Conservation (phyloP, 2,113 vertebrate genomes). For the Chroicocephalus ridibundus region DNA sequence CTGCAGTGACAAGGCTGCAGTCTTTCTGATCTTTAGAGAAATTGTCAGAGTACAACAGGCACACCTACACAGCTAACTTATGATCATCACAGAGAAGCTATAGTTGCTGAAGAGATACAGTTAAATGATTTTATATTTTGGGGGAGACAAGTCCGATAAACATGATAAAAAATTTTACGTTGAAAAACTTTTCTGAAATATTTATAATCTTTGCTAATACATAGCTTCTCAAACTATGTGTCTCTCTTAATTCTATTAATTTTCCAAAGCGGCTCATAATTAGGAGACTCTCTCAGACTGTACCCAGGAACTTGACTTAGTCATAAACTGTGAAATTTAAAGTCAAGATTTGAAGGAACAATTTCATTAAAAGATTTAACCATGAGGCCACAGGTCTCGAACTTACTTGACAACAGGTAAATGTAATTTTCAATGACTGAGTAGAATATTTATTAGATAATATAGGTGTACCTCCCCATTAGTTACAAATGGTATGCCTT, state of each 20-base stretch:
- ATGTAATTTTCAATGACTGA: not conserved
- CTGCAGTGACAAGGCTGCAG: not conserved
- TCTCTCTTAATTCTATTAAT: not conserved
- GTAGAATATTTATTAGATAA: not conserved
- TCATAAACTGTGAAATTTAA: not conserved
- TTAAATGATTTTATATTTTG: not conserved
- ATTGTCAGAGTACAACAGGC: not conserved
- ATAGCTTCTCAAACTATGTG: not conserved
- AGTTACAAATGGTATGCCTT: accelerated
- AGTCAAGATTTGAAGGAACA: not conserved
- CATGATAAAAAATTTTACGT: not conserved
- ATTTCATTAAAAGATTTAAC: not conserved
- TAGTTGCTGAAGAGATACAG: not conserved
- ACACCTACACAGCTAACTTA: not conserved
- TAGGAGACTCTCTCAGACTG: not conserved
- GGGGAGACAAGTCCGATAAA: not conserved
- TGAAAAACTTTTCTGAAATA: not conserved
- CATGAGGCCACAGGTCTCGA: not conserved
- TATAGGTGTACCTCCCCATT: not conserved
- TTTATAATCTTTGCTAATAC: not conserved
- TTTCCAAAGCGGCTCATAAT: not conserved
- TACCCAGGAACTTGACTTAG: not conserved
- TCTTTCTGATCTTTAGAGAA: not conserved
- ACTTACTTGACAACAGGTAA: not conserved
- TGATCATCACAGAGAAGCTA: not conserved